Conservation (phyloP, 2,113 vertebrate species). For the Fukomys damarensis region DNA sequence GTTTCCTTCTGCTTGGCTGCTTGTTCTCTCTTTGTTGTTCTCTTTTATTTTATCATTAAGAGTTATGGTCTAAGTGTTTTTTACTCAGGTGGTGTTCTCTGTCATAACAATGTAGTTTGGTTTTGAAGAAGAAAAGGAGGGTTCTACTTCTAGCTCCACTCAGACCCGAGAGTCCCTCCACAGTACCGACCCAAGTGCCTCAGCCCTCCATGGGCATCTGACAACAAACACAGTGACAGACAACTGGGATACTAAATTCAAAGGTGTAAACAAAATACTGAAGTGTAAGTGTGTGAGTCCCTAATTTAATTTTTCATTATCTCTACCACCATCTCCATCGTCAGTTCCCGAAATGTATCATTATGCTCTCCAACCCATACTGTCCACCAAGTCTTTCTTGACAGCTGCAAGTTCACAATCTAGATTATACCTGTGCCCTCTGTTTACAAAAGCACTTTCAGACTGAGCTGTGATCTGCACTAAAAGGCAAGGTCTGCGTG, state of each 20-base stretch:
- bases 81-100: neutral
- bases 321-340: neutral
- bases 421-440: neutral
- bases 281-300: neutral
- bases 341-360: neutral
- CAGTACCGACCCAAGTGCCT: neutral
- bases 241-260: neutral
- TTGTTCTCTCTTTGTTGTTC: neutral
- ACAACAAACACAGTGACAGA: neutral
- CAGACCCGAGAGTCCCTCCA: neutral
- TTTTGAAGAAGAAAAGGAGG: neutral
- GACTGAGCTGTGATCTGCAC: neutral
- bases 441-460: constrained; percentile 8
- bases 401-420: neutral
- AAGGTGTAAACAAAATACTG: neutral
- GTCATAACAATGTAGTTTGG: neutral
- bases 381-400: neutral
- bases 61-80: neutral
- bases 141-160: neutral
- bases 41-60: neutral
- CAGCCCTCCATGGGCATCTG: neutral
- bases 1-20: neutral
- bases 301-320: neutral
- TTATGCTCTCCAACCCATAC: neutral
- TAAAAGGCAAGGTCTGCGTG: neutral